Evolutionary conservation across 2,797 vertebrate species (phyloP), one percentile per base, ranked within the genome.

Genomic region (Hippocampus kuda): DNA sequence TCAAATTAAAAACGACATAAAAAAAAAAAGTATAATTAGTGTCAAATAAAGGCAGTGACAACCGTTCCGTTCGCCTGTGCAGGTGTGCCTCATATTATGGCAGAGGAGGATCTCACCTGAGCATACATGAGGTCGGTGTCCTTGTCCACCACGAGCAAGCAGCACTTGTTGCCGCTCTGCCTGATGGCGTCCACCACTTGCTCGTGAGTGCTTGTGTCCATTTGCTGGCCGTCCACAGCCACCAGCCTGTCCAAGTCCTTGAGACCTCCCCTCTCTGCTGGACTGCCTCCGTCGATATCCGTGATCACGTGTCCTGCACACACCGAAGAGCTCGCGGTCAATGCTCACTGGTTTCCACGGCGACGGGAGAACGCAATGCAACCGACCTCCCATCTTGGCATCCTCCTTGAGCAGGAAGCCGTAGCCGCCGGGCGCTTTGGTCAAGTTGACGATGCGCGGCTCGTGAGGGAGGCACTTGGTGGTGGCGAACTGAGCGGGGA

Each of bases 231-330:
- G 0, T 94, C 91, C 73, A 98, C 92, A 26, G 94, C 94, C 38
- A 96, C 88, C 10, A 99, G 46, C 66, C 90, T 89, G 78, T 99
- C 97, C 51, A 86, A 87, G 42, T 93, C 88, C 84, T 89, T 92
- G 75, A 99, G 83, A 9, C 89, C 92, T 0, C 85, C 93, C 66
- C 59, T 79, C 42, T 92, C 91, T 26, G 95, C 97, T 41, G 95
- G 89, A 74, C 97, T 93, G 53, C 82, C 90, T 13, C 80, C 67
- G 24, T 95, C 93, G 60, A 98, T 85, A 20, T 93, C 91, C 79
- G 83, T 93, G 78, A 96, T 88, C 70, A 90, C 16, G 42, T 99
- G 95, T 70, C 90, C 97, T 99, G 70, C 49, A 61, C 46, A 3
- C 13, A 54, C 1, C 12, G 30, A 26, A 38, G 4, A 38, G 27